phyloP scores from a whole-genome alignment of 2,113 vertebrate species.

The Ploceus nigricollis region DNA sequence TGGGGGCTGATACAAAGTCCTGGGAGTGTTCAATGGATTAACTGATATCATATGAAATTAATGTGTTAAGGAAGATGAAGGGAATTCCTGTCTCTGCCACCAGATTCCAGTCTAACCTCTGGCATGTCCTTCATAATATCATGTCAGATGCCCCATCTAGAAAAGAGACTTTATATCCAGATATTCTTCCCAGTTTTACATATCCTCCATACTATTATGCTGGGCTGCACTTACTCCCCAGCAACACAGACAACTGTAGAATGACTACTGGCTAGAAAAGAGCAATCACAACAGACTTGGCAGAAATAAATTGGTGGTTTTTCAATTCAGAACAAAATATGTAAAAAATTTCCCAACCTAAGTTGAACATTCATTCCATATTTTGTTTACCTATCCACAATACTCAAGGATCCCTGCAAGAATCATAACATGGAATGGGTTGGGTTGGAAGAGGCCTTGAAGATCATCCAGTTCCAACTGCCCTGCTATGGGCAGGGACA shows the following conservation, averaged over 20 bases:
- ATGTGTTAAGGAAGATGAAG: not conserved
- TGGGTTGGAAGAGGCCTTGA: not conserved
- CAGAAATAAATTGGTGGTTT: not conserved
- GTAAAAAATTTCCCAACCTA: not conserved
- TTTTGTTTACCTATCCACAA: not conserved
- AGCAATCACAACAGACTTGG: not conserved
- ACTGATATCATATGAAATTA: accelerated
- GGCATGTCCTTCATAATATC: not conserved
- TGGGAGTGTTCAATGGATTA: not conserved
- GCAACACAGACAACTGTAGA: not conserved
- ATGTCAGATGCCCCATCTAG: not conserved
- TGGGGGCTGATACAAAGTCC: not conserved
- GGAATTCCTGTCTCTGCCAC: not conserved
- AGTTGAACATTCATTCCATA: not conserved
- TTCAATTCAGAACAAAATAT: not conserved
- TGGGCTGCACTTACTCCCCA: not conserved
- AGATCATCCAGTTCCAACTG: not conserved
- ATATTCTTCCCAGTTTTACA: not conserved
- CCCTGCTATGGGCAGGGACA: not conserved
- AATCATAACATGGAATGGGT: not conserved
- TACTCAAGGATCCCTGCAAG: not conserved
- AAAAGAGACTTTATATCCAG: not conserved
- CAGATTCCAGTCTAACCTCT: not conserved
- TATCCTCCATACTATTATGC: not conserved
- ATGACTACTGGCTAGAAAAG: not conserved